Conservation (phyloP, 2,113 vertebrate genomes). For the Agapornis roseicollis region DNA sequence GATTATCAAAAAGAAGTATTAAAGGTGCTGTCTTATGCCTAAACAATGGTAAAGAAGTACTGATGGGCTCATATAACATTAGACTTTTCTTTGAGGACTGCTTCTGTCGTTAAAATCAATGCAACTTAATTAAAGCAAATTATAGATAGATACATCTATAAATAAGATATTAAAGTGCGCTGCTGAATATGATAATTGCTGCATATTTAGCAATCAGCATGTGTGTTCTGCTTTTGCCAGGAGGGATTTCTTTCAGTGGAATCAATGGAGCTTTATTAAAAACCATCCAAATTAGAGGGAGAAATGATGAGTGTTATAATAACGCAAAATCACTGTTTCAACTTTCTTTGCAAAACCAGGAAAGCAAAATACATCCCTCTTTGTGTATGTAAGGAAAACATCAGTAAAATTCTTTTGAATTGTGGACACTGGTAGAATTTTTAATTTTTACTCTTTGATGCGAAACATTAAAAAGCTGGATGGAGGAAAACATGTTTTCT, state of each 20-base stretch:
- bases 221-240: constrained; percentile 84
- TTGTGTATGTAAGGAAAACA: constrained; percentile 76
- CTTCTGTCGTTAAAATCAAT: constrained; percentile 86
- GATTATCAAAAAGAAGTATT: not conserved
- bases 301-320: constrained; percentile 88
- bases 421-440: constrained; percentile 69
- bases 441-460: constrained; percentile 72
- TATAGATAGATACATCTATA: constrained; percentile 88
- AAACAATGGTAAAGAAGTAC: constrained; percentile 40
- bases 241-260: constrained; percentile 84
- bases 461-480: constrained; percentile 38
- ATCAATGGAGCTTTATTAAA: constrained; percentile 89
- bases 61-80: constrained; percentile 53
- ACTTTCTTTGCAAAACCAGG: constrained; percentile 74
- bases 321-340: constrained; percentile 85
- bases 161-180: constrained; percentile 88
- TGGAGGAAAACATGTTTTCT: constrained; percentile 25
- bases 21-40: constrained; percentile 28
- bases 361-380: constrained; percentile 78
- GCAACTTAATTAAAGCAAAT: constrained; percentile 90
- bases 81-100: constrained; percentile 66
- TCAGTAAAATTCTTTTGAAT: constrained; percentile 67
- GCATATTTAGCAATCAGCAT: constrained; percentile 85
- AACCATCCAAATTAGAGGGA: constrained; percentile 86
- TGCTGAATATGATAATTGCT: constrained; percentile 85